Conservation (phyloP, 1,140 invertebrate genomes). For the Drosophila ohnishii region DNA sequence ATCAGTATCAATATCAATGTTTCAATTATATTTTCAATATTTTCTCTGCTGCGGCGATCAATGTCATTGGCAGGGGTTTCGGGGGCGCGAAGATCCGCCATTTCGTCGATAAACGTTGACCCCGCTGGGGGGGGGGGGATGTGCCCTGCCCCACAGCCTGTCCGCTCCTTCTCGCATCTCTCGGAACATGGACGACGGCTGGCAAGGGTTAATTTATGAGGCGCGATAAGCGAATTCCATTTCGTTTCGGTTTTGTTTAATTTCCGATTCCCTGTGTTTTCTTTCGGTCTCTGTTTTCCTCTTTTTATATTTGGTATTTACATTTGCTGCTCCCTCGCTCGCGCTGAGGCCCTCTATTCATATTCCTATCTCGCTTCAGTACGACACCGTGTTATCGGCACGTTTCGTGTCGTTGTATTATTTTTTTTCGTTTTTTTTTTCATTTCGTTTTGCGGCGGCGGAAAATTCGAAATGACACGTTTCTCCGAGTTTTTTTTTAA, state of each 20-base stretch:
- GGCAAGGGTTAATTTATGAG: slow-evolving; percentile 80
- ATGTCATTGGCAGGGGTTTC: slow-evolving; percentile 31
- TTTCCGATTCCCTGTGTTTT: slow-evolving; percentile 75
- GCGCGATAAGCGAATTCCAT: slow-evolving; percentile 81
- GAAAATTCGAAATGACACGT: slow-evolving; percentile 80
- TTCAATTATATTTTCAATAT: slow-evolving; percentile 25
- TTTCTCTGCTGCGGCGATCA: slow-evolving; percentile 13
- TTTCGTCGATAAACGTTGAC: slow-evolving; percentile 35
- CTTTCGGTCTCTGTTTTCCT: slow-evolving; percentile 54
- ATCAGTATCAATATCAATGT: slow-evolving; percentile 34
- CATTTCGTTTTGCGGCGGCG: slow-evolving; percentile 40
- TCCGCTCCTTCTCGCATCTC: background rate
- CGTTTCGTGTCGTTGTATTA: slow-evolving; percentile 67
- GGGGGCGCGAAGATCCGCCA: slow-evolving; percentile 37
- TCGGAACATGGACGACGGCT: slow-evolving; percentile 57
- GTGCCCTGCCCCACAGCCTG: background rate
- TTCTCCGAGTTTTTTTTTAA: slow-evolving; percentile 66
- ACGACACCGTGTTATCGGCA: slow-evolving; percentile 79
- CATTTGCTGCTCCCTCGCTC: slow-evolving; percentile 39
- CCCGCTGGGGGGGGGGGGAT: slow-evolving; percentile 16
- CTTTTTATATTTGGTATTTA: slow-evolving; percentile 60
- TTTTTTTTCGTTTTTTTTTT: slow-evolving; percentile 41
- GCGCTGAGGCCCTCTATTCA: background rate
- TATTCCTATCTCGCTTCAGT: slow-evolving; percentile 22
- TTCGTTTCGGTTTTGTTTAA: slow-evolving; percentile 81